These are phyloP conservation scores for Brachyptera putata DNA, from an alignment of 2,888 invertebrate genomes.

Conservation along the genomic window DNA sequence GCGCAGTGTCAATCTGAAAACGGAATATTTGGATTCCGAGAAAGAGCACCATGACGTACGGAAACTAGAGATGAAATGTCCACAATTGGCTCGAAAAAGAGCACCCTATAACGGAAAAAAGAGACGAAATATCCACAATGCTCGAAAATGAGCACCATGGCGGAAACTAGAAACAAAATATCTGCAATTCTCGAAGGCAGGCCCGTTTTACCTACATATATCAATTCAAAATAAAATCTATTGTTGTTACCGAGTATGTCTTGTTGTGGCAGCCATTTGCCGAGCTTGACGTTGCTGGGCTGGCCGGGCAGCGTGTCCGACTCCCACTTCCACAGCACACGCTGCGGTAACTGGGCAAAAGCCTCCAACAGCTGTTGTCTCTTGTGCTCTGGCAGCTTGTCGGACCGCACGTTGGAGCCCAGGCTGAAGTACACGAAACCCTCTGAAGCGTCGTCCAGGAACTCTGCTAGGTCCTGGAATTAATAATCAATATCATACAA, in stretches of 20 bases:
- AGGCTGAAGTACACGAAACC: constrained; percentile 51
- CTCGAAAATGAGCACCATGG: too few relatives aligned
- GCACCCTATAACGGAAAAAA: too few relatives aligned
- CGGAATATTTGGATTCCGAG: too few relatives aligned
- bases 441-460: constrained; percentile 44
- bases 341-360: constrained; percentile 45
- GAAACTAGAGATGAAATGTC: too few relatives aligned
- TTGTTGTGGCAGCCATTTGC: constrained; percentile 47
- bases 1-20: too few relatives aligned
- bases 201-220: too few relatives aligned
- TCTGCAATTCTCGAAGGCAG: too few relatives aligned
- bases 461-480: constrained; percentile 34
- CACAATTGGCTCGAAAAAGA: too few relatives aligned
- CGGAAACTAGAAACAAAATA: too few relatives aligned
- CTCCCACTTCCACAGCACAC: constrained; percentile 50
- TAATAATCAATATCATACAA: background rate
- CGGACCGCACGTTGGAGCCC: constrained; percentile 47
- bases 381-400: constrained; percentile 45
- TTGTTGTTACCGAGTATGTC: constrained; percentile 45
- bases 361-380: constrained; percentile 44
- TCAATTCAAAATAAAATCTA: too few relatives aligned
- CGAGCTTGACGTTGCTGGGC: constrained; percentile 47
- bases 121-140: too few relatives aligned
- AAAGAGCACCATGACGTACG: too few relatives aligned
- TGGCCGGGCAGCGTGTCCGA: constrained; percentile 41